Conservation (phyloP, 1,140 invertebrate genomes). For the Cydia pomonella region DNA sequence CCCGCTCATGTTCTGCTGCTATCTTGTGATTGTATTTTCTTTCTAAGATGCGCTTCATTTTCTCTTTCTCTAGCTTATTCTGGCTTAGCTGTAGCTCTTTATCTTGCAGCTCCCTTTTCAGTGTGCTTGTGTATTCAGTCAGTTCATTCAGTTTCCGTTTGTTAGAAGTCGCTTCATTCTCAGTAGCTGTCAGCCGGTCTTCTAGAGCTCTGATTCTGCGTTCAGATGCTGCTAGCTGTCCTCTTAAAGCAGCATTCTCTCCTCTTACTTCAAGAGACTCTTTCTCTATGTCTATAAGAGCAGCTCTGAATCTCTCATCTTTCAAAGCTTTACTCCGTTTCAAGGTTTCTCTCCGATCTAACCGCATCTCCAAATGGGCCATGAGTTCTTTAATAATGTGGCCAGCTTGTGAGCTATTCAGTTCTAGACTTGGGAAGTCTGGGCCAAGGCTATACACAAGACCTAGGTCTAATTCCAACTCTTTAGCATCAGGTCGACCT, state of each 20-base stretch:
- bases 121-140: conserved; percentile 64
- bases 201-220: conserved; percentile 79
- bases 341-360: conserved; percentile 83
- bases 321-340: conserved; percentile 76
- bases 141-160: conserved; percentile 80
- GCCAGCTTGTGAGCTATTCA: conserved; percentile 84
- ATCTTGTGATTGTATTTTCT: conserved; percentile 86
- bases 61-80: conserved; percentile 87
- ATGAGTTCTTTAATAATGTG: conserved; percentile 85
- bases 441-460: conserved; percentile 84
- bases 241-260: conserved; percentile 84
- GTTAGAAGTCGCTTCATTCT: conserved; percentile 78
- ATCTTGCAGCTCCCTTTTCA: conserved; percentile 81
- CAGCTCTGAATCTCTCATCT: conserved; percentile 84
- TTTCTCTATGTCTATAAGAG: conserved; percentile 84
- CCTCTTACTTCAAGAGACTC: conserved; percentile 84
- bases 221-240: conserved; percentile 83
- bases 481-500: conserved; percentile 81
- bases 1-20: conserved; percentile 86
- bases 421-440: conserved; percentile 87
- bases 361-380: conserved; percentile 86
- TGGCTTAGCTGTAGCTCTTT: conserved; percentile 87
- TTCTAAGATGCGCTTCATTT: conserved; percentile 83
- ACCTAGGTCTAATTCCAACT: conserved; percentile 84
- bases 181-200: conserved; percentile 81